These are phyloP conservation scores for Tonatia bakeri DNA, from an alignment of 2,113 vertebrate genomes.

Conservation along the genomic window DNA sequence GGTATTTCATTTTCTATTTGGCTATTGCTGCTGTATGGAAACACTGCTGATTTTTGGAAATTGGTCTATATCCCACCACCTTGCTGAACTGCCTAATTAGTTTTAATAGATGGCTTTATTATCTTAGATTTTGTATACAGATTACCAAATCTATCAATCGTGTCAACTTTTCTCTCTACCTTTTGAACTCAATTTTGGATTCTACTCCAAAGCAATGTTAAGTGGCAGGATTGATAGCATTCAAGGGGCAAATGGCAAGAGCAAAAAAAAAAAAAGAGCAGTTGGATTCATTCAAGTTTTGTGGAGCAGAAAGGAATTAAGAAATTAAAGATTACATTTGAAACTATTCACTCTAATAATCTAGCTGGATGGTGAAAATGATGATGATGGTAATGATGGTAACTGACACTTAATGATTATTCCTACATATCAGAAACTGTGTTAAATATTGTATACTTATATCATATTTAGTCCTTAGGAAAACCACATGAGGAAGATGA, in stretches of 20 bases:
- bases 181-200: background rate
- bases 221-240: background rate
- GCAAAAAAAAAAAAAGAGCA: background rate
- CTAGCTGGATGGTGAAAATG: background rate
- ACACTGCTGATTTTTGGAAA: background rate
- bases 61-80: background rate
- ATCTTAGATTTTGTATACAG: background rate
- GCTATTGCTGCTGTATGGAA: background rate
- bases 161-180: background rate
- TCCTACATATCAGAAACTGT: background rate
- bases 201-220: background rate
- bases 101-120: background rate
- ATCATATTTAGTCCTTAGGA: background rate
- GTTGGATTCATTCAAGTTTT: background rate
- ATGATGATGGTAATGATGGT: background rate
- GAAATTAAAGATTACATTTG: background rate
- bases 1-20: background rate
- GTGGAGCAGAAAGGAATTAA: background rate
- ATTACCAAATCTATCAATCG: background rate
- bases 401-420: background rate
- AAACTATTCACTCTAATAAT: background rate
- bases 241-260: background rate
- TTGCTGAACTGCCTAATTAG: background rate
- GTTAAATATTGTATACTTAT: background rate
- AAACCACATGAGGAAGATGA: background rate